These are phyloP conservation scores for Chironomus tentans DNA, from an alignment of 2,888 invertebrate genomes.

Conservation along the genomic window DNA sequence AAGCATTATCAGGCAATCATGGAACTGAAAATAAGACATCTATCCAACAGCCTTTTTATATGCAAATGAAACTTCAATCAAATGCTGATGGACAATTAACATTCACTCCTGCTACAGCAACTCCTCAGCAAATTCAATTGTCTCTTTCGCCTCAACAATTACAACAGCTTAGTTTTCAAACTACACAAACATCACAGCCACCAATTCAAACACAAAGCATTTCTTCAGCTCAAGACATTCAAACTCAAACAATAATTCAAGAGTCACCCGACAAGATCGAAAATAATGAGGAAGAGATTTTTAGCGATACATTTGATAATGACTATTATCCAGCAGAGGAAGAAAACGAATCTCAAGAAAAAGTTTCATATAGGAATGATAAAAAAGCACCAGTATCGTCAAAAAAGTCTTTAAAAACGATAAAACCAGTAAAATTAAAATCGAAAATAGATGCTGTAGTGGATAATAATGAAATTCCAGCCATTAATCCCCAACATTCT, in stretches of 20 bases:
- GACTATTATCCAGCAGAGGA: neutral
- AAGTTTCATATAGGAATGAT: neutral
- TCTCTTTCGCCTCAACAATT: slow-evolving; percentile 7
- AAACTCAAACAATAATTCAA: slow-evolving; percentile 26
- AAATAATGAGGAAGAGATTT: slow-evolving; percentile 19
- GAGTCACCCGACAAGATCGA: slow-evolving; percentile 17
- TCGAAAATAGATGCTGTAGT: neutral
- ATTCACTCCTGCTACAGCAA: neutral
- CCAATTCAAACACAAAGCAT: neutral
- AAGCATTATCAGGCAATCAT: neutral
- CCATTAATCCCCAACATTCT: slow-evolving; percentile 1
- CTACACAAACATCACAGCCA: slow-evolving; percentile 5
- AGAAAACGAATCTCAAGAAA: neutral
- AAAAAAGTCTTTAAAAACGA: neutral
- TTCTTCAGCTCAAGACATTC: slow-evolving; percentile 7
- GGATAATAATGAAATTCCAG: neutral
- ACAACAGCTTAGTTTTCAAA: slow-evolving; percentile 12
- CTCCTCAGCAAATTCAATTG: neutral
- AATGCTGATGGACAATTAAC: slow-evolving; percentile 18
- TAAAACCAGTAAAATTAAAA: neutral
- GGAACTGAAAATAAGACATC: neutral
- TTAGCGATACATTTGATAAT: neutral
- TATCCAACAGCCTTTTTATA: slow-evolving; percentile 36
- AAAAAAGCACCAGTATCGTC: neutral
- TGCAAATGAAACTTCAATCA: slow-evolving; percentile 39